phyloP scores from a whole-genome alignment of 1,140 invertebrate genomes.

The Lepidostoma basale region DNA sequence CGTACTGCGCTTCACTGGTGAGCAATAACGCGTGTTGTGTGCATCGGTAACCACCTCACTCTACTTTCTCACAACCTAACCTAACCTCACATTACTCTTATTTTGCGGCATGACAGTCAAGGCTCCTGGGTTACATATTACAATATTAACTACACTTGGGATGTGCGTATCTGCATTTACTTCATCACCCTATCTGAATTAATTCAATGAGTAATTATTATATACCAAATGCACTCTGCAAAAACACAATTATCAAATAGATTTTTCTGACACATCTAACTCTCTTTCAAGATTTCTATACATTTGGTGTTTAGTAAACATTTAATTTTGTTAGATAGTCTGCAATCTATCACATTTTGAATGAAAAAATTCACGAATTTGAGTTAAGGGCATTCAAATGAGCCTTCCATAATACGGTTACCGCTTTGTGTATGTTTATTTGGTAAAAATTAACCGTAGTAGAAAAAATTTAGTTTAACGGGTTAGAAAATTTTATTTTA shows the following conservation, averaged over 20 bases:
- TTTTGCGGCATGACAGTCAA: slow-evolving; percentile 40
- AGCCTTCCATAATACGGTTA: too few relatives aligned
- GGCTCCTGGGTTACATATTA: slow-evolving; percentile 32
- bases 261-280: too few relatives aligned
- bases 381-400: too few relatives aligned
- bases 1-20: slow-evolving; percentile 87
- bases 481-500: neutral
- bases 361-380: too few relatives aligned
- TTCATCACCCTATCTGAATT: slow-evolving; percentile 13
- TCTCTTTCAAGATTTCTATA: too few relatives aligned
- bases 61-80: slow-evolving; percentile 60
- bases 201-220: too few relatives aligned
- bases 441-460: neutral
- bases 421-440: neutral
- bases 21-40: slow-evolving; percentile 90
- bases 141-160: slow-evolving; percentile 30
- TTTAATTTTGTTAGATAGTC: too few relatives aligned
- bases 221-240: neutral
- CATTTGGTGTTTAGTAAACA: too few relatives aligned
- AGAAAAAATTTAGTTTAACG: neutral
- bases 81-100: slow-evolving; percentile 45
- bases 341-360: too few relatives aligned
- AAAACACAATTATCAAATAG: neutral
- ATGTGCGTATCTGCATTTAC: slow-evolving; percentile 38
- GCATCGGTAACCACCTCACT: slow-evolving; percentile 80